Evolutionary conservation across 2,113 vertebrate genomes (phyloP).

Genomic region (Dendrocopos noguchii): DNA sequence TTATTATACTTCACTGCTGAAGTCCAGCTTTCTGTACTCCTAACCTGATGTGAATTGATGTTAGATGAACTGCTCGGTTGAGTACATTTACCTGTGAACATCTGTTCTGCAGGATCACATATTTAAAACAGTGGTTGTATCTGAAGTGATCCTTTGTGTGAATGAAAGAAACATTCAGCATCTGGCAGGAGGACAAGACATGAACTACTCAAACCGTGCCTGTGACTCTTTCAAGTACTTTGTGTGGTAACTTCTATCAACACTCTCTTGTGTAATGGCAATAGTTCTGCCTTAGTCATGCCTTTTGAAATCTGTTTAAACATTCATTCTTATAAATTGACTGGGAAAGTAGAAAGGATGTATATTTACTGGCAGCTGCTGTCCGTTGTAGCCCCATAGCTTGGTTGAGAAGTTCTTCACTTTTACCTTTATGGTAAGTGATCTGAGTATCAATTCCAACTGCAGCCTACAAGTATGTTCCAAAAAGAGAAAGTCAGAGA

Average conservation of each 20-base stretch:
- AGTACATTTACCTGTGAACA: not conserved
- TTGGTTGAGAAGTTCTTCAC: slow-evolving; percentile 80
- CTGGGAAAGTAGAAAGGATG: not conserved
- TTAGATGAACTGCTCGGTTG: not conserved
- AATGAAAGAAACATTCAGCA: not conserved
- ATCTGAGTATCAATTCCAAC: slow-evolving; percentile 85
- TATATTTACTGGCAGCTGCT: slow-evolving; percentile 78
- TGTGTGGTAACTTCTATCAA: not conserved
- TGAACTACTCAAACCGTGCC: not conserved
- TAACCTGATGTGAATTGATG: not conserved
- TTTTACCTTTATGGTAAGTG: slow-evolving; percentile 81
- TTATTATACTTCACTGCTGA: not conserved
- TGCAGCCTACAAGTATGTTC: slow-evolving; percentile 78
- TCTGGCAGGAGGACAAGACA: not conserved
- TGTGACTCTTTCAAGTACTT: not conserved
- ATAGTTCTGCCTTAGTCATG: slow-evolving; percentile 14
- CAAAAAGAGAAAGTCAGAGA: slow-evolving; percentile 27
- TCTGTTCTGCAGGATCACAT: not conserved
- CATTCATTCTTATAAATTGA: not conserved
- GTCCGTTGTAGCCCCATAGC: slow-evolving; percentile 77
- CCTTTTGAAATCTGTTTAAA: slow-evolving; percentile 20
- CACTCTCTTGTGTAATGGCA: not conserved
- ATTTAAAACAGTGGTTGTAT: not conserved
- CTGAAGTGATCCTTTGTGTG: not conserved
- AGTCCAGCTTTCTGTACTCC: not conserved